Evolutionary conservation across 2,797 vertebrate species (phyloP).

Genomic region (Helarctos malayanus): DNA sequence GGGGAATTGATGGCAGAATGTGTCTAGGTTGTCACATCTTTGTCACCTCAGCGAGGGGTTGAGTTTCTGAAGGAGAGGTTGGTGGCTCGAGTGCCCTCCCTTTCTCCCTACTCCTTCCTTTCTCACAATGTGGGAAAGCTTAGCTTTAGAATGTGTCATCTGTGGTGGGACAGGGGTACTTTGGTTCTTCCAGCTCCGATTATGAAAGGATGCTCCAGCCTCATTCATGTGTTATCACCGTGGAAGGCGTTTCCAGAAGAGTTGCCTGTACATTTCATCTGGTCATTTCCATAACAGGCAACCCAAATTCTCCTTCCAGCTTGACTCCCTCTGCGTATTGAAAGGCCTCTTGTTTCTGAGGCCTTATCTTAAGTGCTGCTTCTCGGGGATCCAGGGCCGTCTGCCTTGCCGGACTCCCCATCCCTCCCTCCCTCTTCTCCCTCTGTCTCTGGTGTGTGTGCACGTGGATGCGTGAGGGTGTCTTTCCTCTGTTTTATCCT

Average conservation of each 20-base stretch:
- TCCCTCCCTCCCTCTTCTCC: too few species aligned
- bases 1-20: neutral
- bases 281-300: neutral
- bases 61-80: neutral
- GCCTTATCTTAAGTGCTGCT: neutral
- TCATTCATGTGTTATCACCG: rapidly evolving
- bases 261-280: rapidly evolving
- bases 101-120: neutral
- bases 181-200: rapidly evolving
- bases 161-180: neutral
- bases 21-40: neutral
- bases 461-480: neutral
- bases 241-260: neutral
- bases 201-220: rapidly evolving
- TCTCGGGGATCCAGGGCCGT: neutral
- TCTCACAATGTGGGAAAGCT: neutral
- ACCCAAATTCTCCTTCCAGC: rapidly evolving
- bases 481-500: neutral
- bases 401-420: rapidly evolving
- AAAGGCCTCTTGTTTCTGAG: neutral
- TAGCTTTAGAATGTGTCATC: rapidly evolving
- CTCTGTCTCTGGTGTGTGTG: neutral
- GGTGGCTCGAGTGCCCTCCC: rapidly evolving
- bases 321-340: neutral
- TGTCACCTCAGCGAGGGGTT: rapidly evolving